These are phyloP conservation scores for Harpalus rufipes DNA, from an alignment of 2,888 invertebrate genomes.

Conservation along the genomic window DNA sequence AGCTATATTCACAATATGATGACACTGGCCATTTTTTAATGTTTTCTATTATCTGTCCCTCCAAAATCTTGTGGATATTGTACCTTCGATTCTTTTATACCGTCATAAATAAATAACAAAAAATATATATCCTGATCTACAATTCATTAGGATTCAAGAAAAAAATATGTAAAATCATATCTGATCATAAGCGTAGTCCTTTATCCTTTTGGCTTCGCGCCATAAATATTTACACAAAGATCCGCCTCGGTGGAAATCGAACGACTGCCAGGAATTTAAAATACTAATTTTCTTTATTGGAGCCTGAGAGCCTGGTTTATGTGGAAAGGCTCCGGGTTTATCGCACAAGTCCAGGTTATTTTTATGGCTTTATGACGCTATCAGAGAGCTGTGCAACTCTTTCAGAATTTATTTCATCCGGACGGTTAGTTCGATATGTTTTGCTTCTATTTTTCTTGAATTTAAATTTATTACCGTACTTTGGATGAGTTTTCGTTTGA, in stretches of 20 bases:
- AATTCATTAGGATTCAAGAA: conserved; percentile 58
- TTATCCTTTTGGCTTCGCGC: conserved; percentile 1
- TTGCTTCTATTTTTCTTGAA: conserved; percentile 20
- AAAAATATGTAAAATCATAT: conserved; percentile 61
- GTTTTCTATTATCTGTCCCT: not conserved
- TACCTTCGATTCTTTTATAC: not conserved
- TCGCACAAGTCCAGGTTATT: conserved; percentile 28
- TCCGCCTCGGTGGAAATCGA: conserved; percentile 28
- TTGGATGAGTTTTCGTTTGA: not conserved
- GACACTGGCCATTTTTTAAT: not conserved
- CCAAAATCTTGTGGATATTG: not conserved
- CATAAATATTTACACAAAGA: conserved; percentile 60
- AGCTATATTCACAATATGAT: too few relatives aligned
- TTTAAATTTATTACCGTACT: conserved; percentile 31
- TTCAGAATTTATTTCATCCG: conserved; percentile 47
- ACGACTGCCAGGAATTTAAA: conserved; percentile 58
- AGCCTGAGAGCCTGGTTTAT: conserved; percentile 48
- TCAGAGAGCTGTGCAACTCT: conserved; percentile 26
- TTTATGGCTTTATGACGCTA: conserved; percentile 48
- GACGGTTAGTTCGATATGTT: conserved; percentile 26
- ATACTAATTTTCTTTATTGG: conserved; percentile 65
- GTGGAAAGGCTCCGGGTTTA: conserved; percentile 44
- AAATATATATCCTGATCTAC: conserved; percentile 54
- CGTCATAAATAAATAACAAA: conserved; percentile 19
- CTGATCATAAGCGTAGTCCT: conserved; percentile 44